These are phyloP conservation scores for Prostheceraeus crozeri DNA, from an alignment of 2,888 invertebrate species.

Conservation along the genomic window DNA sequence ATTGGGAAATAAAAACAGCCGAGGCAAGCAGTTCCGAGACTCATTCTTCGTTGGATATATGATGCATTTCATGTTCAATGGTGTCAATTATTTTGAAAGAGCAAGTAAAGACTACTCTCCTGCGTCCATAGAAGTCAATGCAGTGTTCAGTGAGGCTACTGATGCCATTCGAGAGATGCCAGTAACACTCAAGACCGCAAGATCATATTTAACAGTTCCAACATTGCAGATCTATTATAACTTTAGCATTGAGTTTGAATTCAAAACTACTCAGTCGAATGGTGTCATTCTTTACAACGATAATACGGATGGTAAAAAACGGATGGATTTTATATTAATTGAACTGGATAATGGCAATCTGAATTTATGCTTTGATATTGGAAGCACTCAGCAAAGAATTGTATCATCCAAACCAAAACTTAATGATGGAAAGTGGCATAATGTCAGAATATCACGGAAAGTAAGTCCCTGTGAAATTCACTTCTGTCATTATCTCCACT, in stretches of 20 bases:
- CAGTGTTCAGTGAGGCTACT: slow-evolving; percentile 17
- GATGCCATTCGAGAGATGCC: slow-evolving; percentile 29
- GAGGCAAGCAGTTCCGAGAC: too few relatives aligned
- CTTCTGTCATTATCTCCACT: too few relatives aligned
- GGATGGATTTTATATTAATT: too few relatives aligned
- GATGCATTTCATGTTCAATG: slow-evolving; percentile 35
- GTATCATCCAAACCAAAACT: too few relatives aligned
- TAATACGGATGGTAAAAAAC: too few relatives aligned
- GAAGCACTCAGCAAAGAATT: too few relatives aligned
- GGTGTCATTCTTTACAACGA: slow-evolving; percentile 14
- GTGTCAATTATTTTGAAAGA: slow-evolving; percentile 30
- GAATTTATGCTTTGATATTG: too few relatives aligned
- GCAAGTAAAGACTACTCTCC: slow-evolving; percentile 24
- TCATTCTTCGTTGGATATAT: slow-evolving; percentile 28
- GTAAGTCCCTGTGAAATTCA: too few relatives aligned
- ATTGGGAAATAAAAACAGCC: too few relatives aligned
- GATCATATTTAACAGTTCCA: slow-evolving; percentile 20
- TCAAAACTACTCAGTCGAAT: slow-evolving; percentile 4
- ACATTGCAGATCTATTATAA: slow-evolving; percentile 24
- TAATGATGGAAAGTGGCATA: too few relatives aligned
- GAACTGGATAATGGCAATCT: too few relatives aligned
- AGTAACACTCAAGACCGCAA: slow-evolving; percentile 10
- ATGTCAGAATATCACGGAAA: too few relatives aligned
- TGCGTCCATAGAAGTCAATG: slow-evolving; percentile 29
- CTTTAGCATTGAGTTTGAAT: slow-evolving; percentile 27